Evolutionary conservation across 2,797 vertebrate species (phyloP).

Genomic region (Malacoctenus gilli): DNA sequence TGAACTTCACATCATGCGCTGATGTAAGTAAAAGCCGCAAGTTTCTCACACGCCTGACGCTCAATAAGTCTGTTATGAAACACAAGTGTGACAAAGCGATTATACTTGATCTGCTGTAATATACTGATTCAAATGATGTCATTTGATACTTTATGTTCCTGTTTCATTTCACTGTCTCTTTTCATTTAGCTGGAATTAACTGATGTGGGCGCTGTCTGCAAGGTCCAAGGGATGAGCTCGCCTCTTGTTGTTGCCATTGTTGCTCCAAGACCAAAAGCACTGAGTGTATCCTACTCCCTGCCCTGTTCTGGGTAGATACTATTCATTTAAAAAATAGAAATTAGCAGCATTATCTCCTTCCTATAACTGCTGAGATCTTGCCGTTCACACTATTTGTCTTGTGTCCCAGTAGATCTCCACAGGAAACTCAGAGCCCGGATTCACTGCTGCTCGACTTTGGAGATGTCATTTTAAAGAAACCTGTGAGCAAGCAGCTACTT

Average conservation of each 20-base stretch:
- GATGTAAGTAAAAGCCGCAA: constrained; percentile 76
- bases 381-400: too few species aligned
- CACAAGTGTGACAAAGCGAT: background rate
- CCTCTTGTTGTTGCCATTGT: constrained; percentile 84
- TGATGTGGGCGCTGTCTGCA: constrained; percentile 83
- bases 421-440: constrained; percentile 9
- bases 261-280: constrained; percentile 78
- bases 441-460: constrained; percentile 86
- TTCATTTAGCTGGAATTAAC: constrained; percentile 82
- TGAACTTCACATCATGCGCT: constrained; percentile 79
- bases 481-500: constrained; percentile 77
- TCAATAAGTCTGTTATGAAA: too few species aligned
- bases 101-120: background rate
- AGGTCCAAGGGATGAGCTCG: constrained; percentile 84
- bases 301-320: constrained; percentile 59
- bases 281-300: constrained; percentile 82
- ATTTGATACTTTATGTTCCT: background rate
- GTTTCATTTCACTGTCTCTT: background rate
- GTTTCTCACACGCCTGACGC: background rate
- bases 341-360: background rate
- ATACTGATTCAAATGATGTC: background rate
- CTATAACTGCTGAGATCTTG: too few species aligned
- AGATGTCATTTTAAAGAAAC: constrained; percentile 74
- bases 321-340: background rate
- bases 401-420: constrained; percentile 70